Conservation (phyloP, 2,888 invertebrate genomes). For the Eumacrocentrus americanus region DNA sequence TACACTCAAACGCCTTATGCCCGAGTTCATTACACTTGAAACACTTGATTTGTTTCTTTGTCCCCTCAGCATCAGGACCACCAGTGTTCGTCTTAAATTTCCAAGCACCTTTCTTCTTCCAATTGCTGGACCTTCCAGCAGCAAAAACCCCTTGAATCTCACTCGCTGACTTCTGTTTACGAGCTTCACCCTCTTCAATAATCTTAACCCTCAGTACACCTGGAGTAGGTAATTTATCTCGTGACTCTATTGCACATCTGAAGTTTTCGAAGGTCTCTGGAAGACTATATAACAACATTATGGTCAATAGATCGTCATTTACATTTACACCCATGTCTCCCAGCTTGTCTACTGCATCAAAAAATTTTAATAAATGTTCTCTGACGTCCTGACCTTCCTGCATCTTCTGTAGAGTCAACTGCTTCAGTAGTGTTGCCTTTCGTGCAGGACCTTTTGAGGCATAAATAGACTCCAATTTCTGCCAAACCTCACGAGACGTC, state of each 20-base stretch:
- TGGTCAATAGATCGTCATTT: too few relatives aligned
- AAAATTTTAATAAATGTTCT: constrained; percentile 17
- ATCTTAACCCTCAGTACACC: constrained; percentile 20
- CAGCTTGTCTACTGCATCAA: constrained; percentile 22
- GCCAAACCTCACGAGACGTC: constrained; percentile 15
- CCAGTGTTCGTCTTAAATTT: too few relatives aligned
- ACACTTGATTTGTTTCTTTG: too few relatives aligned
- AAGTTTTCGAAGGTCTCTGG: constrained; percentile 21
- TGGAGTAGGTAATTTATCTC: constrained; percentile 12
- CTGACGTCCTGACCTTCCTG: constrained; percentile 20
- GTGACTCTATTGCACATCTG: constrained; percentile 18
- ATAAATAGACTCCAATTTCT: constrained; percentile 7
- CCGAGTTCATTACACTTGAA: too few relatives aligned
- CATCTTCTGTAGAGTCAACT: constrained; percentile 7
- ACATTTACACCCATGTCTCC: too few relatives aligned
- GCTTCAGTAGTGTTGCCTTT: constrained; percentile 16
- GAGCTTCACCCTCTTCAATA: constrained; percentile 16
- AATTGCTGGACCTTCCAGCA: too few relatives aligned
- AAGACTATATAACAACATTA: constrained; percentile 18
- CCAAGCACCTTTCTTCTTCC: too few relatives aligned
- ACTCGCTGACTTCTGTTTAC: constrained; percentile 7
- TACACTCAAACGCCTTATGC: too few relatives aligned
- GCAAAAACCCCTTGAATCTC: too few relatives aligned
- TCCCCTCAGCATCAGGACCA: too few relatives aligned
- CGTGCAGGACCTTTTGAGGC: constrained; percentile 18